Evolutionary conservation across 2,888 invertebrate genomes (phyloP).

Genomic region (Drosophila nr. fundita): DNA sequence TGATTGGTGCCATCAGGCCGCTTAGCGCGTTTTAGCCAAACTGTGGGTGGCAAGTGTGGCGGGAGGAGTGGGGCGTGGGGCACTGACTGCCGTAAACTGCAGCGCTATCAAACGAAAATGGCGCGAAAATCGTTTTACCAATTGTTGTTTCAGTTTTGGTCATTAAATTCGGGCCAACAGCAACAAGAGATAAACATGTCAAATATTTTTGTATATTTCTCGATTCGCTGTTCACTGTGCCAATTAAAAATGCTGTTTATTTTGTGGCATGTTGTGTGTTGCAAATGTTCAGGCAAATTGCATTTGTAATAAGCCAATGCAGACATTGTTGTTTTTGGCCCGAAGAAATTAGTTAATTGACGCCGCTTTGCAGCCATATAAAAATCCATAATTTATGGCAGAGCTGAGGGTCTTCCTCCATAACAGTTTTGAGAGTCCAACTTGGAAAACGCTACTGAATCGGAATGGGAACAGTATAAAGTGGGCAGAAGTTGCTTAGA

Average conservation of each 20-base stretch:
- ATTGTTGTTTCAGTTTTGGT: slow-evolving; percentile 72
- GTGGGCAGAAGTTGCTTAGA: background rate
- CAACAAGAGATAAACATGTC: slow-evolving; percentile 36
- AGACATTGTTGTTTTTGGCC: background rate
- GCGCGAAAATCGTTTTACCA: slow-evolving; percentile 77
- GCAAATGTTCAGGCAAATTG: slow-evolving; percentile 21
- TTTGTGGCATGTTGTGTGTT: slow-evolving; percentile 18
- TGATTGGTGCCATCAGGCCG: slow-evolving; percentile 77
- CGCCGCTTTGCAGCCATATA: background rate
- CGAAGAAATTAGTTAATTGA: background rate
- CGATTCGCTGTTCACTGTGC: background rate
- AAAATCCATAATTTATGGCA: background rate
- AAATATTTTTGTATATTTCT: slow-evolving; percentile 19
- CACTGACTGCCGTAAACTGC: slow-evolving; percentile 27
- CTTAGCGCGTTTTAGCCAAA: slow-evolving; percentile 54
- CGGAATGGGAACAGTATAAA: background rate
- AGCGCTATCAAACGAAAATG: slow-evolving; percentile 73
- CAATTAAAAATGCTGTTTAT: slow-evolving; percentile 49
- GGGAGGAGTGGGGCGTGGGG: background rate
- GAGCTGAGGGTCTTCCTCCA: background rate
- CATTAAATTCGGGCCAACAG: slow-evolving; percentile 59
- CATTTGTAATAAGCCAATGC: slow-evolving; percentile 12
- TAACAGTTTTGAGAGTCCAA: background rate
- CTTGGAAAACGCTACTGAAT: background rate
- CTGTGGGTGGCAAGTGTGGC: slow-evolving; percentile 5